A percentile compares a stretch with the other conserved stretches of the same genome.
Conservation (phyloP, 2,888 invertebrate genomes). For the Drosophila buzzatii region DNA sequence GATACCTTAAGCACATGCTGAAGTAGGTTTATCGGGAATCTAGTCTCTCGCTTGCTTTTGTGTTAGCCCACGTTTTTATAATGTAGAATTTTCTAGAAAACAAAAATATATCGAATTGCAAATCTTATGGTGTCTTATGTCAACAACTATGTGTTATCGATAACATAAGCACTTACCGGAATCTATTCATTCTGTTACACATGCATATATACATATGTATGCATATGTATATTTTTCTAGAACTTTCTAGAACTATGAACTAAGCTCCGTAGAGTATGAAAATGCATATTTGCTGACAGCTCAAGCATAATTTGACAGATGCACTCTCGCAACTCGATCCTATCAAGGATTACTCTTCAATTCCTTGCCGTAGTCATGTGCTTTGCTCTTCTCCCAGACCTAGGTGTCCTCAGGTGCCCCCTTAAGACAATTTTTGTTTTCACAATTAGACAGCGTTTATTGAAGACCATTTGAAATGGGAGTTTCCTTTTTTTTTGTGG, state of each 20-base stretch:
- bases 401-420: neutral
- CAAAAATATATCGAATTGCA: no score
- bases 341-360: neutral
- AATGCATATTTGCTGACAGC: neutral
- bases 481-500: no score
- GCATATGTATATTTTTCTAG: neutral
- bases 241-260: neutral
- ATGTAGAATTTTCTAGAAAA: no score
- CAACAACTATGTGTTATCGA: no score
- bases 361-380: neutral
- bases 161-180: no score
- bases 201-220: neutral
- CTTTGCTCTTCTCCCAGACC: neutral
- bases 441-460: slow-evolving; percentile 8
- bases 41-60: no score
- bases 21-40: no score
- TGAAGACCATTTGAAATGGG: neutral
- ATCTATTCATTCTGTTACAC: no score
- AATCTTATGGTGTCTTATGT: no score
- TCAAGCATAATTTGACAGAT: neutral
- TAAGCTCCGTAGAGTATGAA: neutral
- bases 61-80: no score
- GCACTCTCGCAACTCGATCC: neutral
- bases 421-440: neutral
- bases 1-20: neutral